Evolutionary conservation across 2,888 invertebrate genomes (phyloP).

Genomic region (Dascillus cervinus): DNA sequence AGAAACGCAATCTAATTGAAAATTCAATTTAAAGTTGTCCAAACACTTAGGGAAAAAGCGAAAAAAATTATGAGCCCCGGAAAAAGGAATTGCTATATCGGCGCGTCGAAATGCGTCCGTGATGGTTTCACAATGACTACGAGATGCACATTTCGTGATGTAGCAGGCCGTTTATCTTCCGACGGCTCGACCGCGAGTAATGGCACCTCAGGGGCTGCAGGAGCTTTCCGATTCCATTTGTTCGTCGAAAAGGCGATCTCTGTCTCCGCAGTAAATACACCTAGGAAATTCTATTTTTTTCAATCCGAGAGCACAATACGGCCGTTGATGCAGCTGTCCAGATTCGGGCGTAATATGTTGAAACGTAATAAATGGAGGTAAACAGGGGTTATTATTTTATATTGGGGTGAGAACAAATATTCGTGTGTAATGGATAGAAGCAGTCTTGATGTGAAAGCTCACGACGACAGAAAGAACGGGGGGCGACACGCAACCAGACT

Average conservation of each 20-base stretch:
- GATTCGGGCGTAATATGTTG: neutral
- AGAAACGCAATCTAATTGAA: too few relatives aligned
- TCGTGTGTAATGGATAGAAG: constrained; percentile 10
- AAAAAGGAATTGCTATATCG: too few relatives aligned
- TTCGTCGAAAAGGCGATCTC: constrained; percentile 11
- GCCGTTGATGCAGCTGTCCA: too few relatives aligned
- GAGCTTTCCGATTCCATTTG: constrained; percentile 20
- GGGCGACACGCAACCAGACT: constrained; percentile 22
- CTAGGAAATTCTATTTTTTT: too few relatives aligned
- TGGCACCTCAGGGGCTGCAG: constrained; percentile 24
- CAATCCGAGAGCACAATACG: too few relatives aligned
- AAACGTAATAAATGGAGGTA: neutral
- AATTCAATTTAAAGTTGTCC: too few relatives aligned
- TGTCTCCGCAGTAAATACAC: too few relatives aligned
- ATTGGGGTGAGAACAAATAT: constrained; percentile 10
- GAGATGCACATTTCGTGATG: constrained; percentile 19
- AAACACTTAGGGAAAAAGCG: too few relatives aligned
- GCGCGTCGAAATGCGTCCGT: too few relatives aligned
- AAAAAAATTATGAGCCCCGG: too few relatives aligned
- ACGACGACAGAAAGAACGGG: constrained; percentile 23
- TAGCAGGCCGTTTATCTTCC: constrained; percentile 20
- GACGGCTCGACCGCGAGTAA: constrained; percentile 24
- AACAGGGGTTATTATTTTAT: constrained; percentile 7
- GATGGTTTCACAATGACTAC: constrained; percentile 16
- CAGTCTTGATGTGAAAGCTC: constrained; percentile 25